These are phyloP conservation scores for Proteles cristata DNA, from an alignment of 2,113 vertebrate species.

Conservation along the genomic window DNA sequence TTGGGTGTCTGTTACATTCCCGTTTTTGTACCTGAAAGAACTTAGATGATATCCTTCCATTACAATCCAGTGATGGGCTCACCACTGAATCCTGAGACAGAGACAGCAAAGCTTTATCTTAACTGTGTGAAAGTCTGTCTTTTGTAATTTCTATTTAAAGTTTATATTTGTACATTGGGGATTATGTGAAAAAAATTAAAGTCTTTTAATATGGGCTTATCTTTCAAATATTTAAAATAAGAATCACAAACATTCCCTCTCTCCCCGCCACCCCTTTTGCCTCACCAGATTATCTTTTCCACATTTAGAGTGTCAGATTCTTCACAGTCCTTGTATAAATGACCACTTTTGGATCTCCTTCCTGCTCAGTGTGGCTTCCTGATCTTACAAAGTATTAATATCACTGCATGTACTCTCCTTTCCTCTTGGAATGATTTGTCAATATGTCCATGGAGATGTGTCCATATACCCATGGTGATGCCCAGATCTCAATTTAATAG, in stretches of 20 bases:
- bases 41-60: background rate
- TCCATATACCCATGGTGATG: background rate
- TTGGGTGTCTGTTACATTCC: background rate
- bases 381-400: background rate
- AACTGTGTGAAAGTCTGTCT: background rate
- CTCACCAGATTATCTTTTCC: background rate
- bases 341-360: background rate
- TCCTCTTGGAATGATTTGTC: background rate
- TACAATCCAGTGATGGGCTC: background rate
- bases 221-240: background rate
- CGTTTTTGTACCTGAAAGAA: background rate
- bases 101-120: background rate
- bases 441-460: too few relatives aligned
- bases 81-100: background rate
- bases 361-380: background rate
- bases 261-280: rapidly evolving
- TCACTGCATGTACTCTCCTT: background rate
- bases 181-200: background rate
- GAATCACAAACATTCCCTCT: background rate
- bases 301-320: background rate
- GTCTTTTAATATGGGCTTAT: background rate
- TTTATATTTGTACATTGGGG: background rate
- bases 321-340: background rate
- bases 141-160: background rate
- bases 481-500: background rate